Evolutionary conservation across 2,888 invertebrate genomes (phyloP), one percentile per base, ranked within the genome.

Genomic region (Calameuta idolon): DNA sequence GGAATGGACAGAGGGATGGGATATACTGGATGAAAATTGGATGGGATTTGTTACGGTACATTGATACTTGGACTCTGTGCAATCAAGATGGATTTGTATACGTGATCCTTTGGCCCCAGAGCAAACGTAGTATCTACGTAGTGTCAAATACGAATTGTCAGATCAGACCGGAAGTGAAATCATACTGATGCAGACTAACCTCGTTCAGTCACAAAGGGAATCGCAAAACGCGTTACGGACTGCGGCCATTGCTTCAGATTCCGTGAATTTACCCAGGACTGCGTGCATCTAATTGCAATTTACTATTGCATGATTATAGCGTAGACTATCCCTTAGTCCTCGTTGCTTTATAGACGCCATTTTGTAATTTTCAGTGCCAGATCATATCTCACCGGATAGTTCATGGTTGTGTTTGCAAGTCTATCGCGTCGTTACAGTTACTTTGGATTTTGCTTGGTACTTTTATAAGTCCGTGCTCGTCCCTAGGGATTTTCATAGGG

Each of bases 151-250:
- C 31, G 31, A 71, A 33, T 31, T 71, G 71, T 74, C 55, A 23
- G 23, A 55, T 55, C 55, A 55, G 9, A 23, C 55, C 55, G 55
- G 55, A 55, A 55, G 55, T 55, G 55, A 55, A 55, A 23, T 55
- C 55, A 55, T 55, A 55, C 55, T 55, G 55, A 55, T 23, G 9
- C 55, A 55, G 55, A 55, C 55, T 55, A 82, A 81, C 73, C 76
- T 84, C 79, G 81, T 76, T 79, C 55, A 83, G 79, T 81, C 81
- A 84, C 88, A 87, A 87, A 87, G 86, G 85, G 88, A 87, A 87
- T 88, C 82, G 82, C 84, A 83, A 85, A 87, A 81, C 84, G 82
- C 80, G 79, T 85, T 83, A 82, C 79, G 69, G 33, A 40, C 23
- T 37, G 75, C 73, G 76, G 73, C 76, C 69, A 15, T 55, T 73